Conservation (phyloP, 1,140 invertebrate species). For the Lutraria rhynchaena region DNA sequence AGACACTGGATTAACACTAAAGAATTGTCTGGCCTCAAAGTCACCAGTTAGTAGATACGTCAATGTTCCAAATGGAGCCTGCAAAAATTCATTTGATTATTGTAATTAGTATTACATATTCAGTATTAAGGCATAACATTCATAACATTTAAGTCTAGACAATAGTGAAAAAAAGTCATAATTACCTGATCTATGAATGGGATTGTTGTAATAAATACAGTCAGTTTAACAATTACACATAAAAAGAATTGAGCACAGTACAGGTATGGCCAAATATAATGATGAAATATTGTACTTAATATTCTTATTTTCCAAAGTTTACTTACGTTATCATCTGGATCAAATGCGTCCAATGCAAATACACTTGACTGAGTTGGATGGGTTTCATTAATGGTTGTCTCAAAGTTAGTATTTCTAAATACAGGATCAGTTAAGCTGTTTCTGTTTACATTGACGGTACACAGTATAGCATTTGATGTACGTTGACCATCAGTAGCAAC, state of each 20-base stretch:
- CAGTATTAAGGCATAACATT: too few relatives aligned
- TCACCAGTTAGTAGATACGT: conserved; percentile 71
- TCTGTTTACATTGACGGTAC: conserved; percentile 38
- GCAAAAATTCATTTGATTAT: too few relatives aligned
- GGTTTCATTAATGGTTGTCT: conserved; percentile 42
- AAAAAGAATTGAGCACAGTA: too few relatives aligned
- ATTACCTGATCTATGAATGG: too few relatives aligned
- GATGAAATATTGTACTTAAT: too few relatives aligned
- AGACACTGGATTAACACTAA: conserved; percentile 22
- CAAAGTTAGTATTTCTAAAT: conserved; percentile 34
- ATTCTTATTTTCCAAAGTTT: too few relatives aligned
- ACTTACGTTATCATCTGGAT: conserved; percentile 32
- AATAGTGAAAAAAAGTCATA: too few relatives aligned
- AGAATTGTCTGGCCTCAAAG: conserved; percentile 12
- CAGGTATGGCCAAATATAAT: too few relatives aligned
- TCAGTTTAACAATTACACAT: too few relatives aligned
- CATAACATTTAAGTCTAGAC: too few relatives aligned
- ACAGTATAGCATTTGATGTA: background rate
- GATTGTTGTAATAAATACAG: too few relatives aligned
- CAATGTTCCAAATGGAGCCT: conserved; percentile 68
- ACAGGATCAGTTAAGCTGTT: background rate
- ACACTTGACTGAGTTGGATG: background rate
- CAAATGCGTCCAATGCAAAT: conserved; percentile 37
- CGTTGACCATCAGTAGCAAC: conserved; percentile 46
- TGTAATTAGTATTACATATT: too few relatives aligned